phyloP scores from a whole-genome alignment of 2,113 vertebrate species.

The Myotis yumanensis region DNA sequence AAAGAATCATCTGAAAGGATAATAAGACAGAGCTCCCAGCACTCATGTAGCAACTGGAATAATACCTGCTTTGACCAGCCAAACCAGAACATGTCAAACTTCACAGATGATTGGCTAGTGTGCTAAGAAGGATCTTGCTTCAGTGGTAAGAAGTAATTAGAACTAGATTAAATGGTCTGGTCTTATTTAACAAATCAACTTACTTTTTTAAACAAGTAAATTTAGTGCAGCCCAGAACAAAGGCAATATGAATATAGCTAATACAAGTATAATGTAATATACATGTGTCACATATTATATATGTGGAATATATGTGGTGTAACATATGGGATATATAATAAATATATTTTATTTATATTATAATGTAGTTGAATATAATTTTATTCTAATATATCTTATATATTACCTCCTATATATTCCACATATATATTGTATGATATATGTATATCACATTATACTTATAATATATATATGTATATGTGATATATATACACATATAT shows the following conservation, averaged over 20 bases:
- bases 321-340: neutral
- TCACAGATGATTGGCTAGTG: neutral
- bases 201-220: neutral
- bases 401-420: neutral
- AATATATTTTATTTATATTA: neutral
- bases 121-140: neutral
- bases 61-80: neutral
- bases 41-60: neutral
- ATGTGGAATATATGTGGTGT: neutral
- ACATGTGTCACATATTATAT: neutral
- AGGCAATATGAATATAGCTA: neutral
- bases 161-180: neutral
- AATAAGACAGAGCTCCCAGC: neutral
- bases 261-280: neutral
- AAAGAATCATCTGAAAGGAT: neutral
- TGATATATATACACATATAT: too few relatives aligned
- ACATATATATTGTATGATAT: neutral
- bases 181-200: neutral
- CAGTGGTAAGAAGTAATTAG: neutral
- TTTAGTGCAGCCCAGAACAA: neutral
- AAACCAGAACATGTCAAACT: neutral
- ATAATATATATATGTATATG: neutral
- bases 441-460: neutral
- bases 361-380: neutral
- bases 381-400: neutral